phyloP scores from a whole-genome alignment of 2,888 invertebrate species.

The Sphinx pinastri region DNA sequence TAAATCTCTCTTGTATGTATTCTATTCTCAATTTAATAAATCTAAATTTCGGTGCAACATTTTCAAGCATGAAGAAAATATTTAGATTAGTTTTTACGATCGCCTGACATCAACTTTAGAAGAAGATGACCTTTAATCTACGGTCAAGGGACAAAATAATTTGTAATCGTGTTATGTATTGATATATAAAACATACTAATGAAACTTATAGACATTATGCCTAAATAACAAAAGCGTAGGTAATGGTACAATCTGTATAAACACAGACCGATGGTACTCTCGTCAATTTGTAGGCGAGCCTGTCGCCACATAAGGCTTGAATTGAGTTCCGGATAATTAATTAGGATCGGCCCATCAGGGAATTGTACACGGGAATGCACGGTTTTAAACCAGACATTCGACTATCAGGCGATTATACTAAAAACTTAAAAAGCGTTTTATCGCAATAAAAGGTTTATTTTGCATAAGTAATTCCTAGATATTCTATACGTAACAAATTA shows the following conservation, averaged over 20 bases:
- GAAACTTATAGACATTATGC: too few species aligned
- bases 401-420: not conserved
- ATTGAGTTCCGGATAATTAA: not conserved
- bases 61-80: too few species aligned
- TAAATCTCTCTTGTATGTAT: too few species aligned
- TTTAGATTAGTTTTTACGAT: too few species aligned
- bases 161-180: too few species aligned
- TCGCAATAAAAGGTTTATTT: too few species aligned
- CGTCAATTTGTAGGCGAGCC: not conserved
- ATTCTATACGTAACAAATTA: conserved; percentile 51
- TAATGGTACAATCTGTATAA: not conserved
- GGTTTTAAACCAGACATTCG: not conserved
- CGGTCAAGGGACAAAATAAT: too few species aligned
- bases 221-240: not conserved
- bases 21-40: too few species aligned
- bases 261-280: not conserved
- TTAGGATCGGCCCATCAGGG: not conserved
- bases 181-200: too few species aligned
- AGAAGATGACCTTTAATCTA: too few species aligned
- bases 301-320: not conserved
- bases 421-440: not conserved
- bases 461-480: not conserved
- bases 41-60: too few species aligned
- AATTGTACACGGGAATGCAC: not conserved
- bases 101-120: too few species aligned